Base-by-base conservation (phyloP, 2,888 invertebrate species). In the Agrotis clavis region DNA sequence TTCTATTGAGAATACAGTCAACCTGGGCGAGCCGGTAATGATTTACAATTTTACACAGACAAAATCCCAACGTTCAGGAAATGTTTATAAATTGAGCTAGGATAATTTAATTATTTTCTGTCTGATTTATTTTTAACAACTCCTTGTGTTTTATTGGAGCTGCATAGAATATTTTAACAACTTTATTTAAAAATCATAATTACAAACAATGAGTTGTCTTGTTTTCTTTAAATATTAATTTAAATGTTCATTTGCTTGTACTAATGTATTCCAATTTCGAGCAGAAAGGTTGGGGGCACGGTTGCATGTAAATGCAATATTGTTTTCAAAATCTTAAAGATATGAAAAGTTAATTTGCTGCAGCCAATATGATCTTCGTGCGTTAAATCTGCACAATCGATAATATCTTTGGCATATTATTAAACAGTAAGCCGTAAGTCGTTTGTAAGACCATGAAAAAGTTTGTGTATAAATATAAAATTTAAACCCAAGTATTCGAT, bases 401-500 rank as follows among this genome's bases (percentile, higher is more conserved):
- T 35, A n/a, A 54, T 72, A 51, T 79, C 50, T 71, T 35, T 25
- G 79, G 71, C 72, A 57, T 70, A 73, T 79, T 50, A 60, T 59
- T 30, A 60, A 73, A 73, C 48, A 74, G 74, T 77, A 76, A 76
- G 60, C 61, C 51, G 62, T 75, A 56, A 61, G 30, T 77, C 78
- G 72, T 78, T 65, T 82, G 71, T 71, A 78, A 71, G 64, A 77
- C 53, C 60, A 82, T 78, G 51, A 74, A 66, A 80, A 68, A 83
- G 50, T 62, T 21, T 67, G 67, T 75, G 57, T 67, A 81, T 62
- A 66, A 51, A 68, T 71, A 71, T 56, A 76, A 67, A 54, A 57
- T 66, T 82, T 71, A 74, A 78, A 74, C 21, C 47, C 16, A 71
- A 77, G 71, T 79, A 68, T 82, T 85, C 91, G 91, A 73, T 68